Base-by-base conservation (phyloP, 1,140 invertebrate species). In the Mactra quadrangularis region DNA sequence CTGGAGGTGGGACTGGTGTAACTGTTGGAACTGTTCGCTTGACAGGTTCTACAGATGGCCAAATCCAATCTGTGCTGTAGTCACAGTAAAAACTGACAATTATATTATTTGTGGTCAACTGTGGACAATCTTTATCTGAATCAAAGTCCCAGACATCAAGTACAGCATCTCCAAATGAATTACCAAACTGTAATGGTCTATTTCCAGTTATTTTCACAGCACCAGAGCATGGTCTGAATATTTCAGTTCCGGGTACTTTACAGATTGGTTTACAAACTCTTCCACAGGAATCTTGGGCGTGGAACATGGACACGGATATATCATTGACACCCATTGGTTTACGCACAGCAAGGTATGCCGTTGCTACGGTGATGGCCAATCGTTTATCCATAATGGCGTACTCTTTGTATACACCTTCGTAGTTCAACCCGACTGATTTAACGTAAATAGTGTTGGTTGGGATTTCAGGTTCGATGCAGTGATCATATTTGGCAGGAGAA, bases 11-110 rank as follows among this genome's bases (percentile, higher is more conserved):
- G 35, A 29, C 11, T 41, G 52, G n/a, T 22, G 47, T n/a, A 17
- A 41, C 4, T n/a, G 52, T 15, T 4, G 64, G 17, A 17, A 41
- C 29, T 1, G 68, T 31, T 33, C n/a, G 15, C 17, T 22, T 33
- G 3, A 45, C 62, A 1, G 72, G 27, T 11, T 87, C 82, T 1
- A 87, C 62, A 13, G 85, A 86, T 38, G 85, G 85, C 77, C 88
- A 88, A 11, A 89, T 86, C 76, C 90, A 87, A 25, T 82, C 75
- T 17, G 89, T 85, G 19, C 78, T 82, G 70, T 89, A 91, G 72
- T 90, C 89, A 77, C 90, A 91, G 53, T 90, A 88, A 38, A 90
- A 91, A 6, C 88, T 88, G 17, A 91, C 53, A 62, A 87, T 87
- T 15, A 90, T 83, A 31, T 86, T 77, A 25, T 88, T 83, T 1